A percentile compares a stretch with the other conserved stretches of the same genome.
These are phyloP conservation scores for Tetragnatha montana DNA, from an alignment of 2,888 invertebrate species.

Conservation along the genomic window DNA sequence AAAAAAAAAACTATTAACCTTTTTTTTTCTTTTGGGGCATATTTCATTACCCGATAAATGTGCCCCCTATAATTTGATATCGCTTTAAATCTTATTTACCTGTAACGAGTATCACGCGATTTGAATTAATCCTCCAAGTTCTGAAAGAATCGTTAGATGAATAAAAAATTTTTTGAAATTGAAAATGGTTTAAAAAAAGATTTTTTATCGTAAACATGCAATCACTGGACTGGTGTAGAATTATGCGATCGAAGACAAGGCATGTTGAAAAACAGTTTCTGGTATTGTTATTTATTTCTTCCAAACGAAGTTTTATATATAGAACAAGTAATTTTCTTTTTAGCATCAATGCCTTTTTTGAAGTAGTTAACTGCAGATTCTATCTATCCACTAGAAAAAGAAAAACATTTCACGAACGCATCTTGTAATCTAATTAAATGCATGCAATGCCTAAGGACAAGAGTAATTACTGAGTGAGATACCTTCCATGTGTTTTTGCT, in stretches of 20 bases:
- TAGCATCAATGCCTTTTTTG: neutral
- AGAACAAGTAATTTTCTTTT: neutral
- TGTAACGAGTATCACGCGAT: conserved; percentile 7
- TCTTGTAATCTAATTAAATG: conserved; percentile 35
- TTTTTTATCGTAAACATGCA: no score
- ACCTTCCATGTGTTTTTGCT: conserved; percentile 9
- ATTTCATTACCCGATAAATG: neutral
- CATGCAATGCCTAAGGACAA: neutral
- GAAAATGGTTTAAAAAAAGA: no score
- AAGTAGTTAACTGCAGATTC: neutral
- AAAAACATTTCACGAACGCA: conserved; percentile 14
- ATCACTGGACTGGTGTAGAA: no score
- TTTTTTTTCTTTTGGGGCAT: neutral
- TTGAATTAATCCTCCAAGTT: neutral
- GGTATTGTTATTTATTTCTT: neutral
- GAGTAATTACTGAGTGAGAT: conserved; percentile 23
- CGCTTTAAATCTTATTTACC: neutral
- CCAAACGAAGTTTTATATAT: neutral
- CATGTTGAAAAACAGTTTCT: neutral
- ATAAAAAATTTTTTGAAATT: no score
- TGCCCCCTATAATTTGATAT: neutral
- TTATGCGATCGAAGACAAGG: no score
- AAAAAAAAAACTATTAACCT: neutral
- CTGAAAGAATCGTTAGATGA: no score
- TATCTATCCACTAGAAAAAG: neutral